Conservation (phyloP, 2,888 invertebrate species). For the Lithophane socia region DNA sequence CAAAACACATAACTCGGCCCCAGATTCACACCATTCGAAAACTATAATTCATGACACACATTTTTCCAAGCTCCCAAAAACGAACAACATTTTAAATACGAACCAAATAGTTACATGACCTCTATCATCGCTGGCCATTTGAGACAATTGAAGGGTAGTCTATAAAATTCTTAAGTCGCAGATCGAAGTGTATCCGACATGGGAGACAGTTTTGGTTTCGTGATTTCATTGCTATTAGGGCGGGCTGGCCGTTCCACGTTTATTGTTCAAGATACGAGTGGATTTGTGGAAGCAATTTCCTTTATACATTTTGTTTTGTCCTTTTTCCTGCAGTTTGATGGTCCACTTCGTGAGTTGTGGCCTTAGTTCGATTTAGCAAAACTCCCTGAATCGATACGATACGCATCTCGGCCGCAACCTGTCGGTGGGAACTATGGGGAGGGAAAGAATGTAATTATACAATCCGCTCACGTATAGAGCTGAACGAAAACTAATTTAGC, state of each 20-base stretch:
- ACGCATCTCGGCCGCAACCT: conserved; percentile 82
- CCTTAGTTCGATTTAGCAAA: conserved; percentile 86
- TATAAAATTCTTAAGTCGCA: conserved; percentile 80
- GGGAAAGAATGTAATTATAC: conserved; percentile 85
- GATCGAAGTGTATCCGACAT: conserved; percentile 80
- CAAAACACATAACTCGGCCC: not conserved
- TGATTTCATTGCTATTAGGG: conserved; percentile 91
- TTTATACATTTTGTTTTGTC: conserved; percentile 91
- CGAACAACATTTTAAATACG: conserved; percentile 37
- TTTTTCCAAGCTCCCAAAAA: not conserved
- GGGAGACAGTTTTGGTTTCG: conserved; percentile 89
- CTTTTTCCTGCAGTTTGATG: conserved; percentile 90
- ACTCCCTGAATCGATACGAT: conserved; percentile 85
- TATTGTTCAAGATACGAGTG: conserved; percentile 90
- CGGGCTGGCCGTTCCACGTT: conserved; percentile 87
- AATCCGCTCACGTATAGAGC: conserved; percentile 84
- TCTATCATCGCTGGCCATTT: conserved; percentile 57
- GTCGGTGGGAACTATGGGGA: conserved; percentile 73
- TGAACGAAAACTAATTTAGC: conserved; percentile 88
- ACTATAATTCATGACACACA: not conserved
- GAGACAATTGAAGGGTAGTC: conserved; percentile 73
- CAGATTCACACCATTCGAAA: not conserved
- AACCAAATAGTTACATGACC: conserved; percentile 40
- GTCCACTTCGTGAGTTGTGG: conserved; percentile 88
- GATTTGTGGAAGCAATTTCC: conserved; percentile 91